A percentile compares a stretch with the other conserved stretches of the same genome.
phyloP scores from a whole-genome alignment of 2,888 invertebrate species.

The Phyllotreta cruciferae region DNA sequence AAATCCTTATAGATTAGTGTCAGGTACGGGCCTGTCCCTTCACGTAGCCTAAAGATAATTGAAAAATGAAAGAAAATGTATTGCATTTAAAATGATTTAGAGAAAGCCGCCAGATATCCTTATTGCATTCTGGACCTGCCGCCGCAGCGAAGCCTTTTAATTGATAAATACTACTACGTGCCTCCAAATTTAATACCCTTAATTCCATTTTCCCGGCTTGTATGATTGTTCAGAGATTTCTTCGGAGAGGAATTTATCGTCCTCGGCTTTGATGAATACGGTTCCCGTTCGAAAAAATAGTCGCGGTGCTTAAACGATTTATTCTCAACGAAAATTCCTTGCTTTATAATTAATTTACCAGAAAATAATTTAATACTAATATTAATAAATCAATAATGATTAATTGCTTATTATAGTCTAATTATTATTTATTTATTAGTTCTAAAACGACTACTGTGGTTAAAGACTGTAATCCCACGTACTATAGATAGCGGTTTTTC shows the following conservation, averaged over 20 bases:
- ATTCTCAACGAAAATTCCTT: too few species aligned
- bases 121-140: slow-evolving; percentile 52
- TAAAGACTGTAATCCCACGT: neutral
- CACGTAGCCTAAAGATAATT: slow-evolving; percentile 46
- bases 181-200: slow-evolving; percentile 42
- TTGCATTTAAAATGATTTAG: slow-evolving; percentile 56
- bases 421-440: too few species aligned
- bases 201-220: slow-evolving; percentile 42
- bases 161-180: slow-evolving; percentile 57
- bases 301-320: slow-evolving; percentile 1
- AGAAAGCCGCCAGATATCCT: slow-evolving; percentile 44
- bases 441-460: neutral
- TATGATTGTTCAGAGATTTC: slow-evolving; percentile 43
- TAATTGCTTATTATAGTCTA: too few species aligned
- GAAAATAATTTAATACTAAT: too few species aligned
- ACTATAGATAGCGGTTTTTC: slow-evolving; percentile 26
- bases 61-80: slow-evolving; percentile 55
- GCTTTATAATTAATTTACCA: too few species aligned
- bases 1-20: neutral
- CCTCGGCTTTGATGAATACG: slow-evolving; percentile 35
- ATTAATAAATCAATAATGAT: too few species aligned
- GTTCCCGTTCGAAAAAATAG: slow-evolving; percentile 14
- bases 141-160: slow-evolving; percentile 51
- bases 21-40: slow-evolving; percentile 17
- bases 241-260: slow-evolving; percentile 40